These are phyloP conservation scores for Leiothrix lutea DNA, from an alignment of 2,113 vertebrate genomes.

Conservation along the genomic window DNA sequence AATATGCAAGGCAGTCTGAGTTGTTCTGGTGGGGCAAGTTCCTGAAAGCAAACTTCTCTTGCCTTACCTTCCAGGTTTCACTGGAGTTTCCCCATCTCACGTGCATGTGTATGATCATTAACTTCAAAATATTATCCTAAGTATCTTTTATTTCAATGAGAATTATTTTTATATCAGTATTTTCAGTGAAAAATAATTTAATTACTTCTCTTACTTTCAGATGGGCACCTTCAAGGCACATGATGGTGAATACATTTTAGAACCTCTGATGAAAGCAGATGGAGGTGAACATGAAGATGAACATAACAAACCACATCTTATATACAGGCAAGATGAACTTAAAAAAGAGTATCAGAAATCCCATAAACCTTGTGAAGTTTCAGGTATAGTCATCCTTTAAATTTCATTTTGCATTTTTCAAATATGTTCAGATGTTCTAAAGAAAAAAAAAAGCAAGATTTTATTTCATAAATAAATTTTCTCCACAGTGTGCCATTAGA, in stretches of 20 bases:
- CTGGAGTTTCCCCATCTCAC: neutral
- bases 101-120: neutral
- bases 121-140: neutral
- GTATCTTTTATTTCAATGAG: neutral
- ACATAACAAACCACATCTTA: constrained; percentile 92
- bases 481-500: neutral
- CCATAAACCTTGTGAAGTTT: constrained; percentile 78
- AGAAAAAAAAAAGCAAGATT: neutral
- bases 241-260: constrained; percentile 93
- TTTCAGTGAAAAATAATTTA: neutral
- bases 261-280: constrained; percentile 83
- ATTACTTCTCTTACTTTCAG: constrained; percentile 41
- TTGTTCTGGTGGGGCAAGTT: neutral
- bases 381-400: constrained; percentile 79
- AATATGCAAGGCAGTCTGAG: neutral
- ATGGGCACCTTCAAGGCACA: constrained; percentile 82
- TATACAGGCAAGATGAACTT: constrained; percentile 84
- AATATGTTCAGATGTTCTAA: neutral
- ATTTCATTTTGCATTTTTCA: neutral
- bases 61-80: neutral
- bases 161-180: neutral
- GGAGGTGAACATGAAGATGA: constrained; percentile 86
- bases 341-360: constrained; percentile 42
- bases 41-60: neutral
- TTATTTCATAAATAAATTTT: neutral